These are phyloP conservation scores for Operophtera brumata DNA, from an alignment of 2,888 invertebrate species.

Conservation along the genomic window DNA sequence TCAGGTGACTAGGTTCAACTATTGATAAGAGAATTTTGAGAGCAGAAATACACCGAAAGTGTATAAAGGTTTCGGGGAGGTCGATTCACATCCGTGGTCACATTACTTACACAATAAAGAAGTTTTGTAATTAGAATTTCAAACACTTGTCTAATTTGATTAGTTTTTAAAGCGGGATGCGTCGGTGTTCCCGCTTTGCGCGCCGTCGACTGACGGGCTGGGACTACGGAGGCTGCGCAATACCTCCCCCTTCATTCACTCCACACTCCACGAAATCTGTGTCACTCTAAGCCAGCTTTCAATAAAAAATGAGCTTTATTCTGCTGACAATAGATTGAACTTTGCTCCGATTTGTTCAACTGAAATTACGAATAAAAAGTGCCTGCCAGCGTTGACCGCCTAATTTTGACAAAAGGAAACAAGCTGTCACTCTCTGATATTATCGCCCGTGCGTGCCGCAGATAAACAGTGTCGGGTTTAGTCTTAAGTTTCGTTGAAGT, in stretches of 20 bases:
- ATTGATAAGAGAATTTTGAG: conserved; percentile 50
- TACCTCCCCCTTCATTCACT: conserved; percentile 77
- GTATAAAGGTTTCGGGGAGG: conserved; percentile 51
- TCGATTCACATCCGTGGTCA: conserved; percentile 36
- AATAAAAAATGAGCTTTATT: conserved; percentile 1
- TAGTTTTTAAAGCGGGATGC: conserved; percentile 50
- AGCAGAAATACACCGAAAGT: conserved; percentile 24
- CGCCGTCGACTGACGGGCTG: conserved; percentile 68
- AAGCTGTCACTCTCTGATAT: neutral
- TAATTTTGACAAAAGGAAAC: neutral
- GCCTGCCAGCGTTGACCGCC: no score
- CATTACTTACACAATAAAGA: conserved; percentile 58
- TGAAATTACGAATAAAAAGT: no score
- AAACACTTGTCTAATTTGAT: conserved; percentile 51
- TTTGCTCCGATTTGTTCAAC: no score
- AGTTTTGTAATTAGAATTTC: conserved; percentile 48
- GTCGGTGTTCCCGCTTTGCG: conserved; percentile 64
- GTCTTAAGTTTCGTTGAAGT: neutral
- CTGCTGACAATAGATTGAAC: neutral
- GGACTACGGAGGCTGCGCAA: conserved; percentile 75
- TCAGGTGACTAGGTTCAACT: conserved; percentile 58
- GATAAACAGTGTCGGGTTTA: no score
- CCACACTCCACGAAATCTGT: conserved; percentile 35
- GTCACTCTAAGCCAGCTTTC: conserved; percentile 1
- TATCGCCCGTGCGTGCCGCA: neutral